A percentile compares a stretch with the other conserved stretches of the same genome.
Evolutionary conservation across 2,888 invertebrate species (phyloP).

Genomic region (Dicyrtomina minuta): DNA sequence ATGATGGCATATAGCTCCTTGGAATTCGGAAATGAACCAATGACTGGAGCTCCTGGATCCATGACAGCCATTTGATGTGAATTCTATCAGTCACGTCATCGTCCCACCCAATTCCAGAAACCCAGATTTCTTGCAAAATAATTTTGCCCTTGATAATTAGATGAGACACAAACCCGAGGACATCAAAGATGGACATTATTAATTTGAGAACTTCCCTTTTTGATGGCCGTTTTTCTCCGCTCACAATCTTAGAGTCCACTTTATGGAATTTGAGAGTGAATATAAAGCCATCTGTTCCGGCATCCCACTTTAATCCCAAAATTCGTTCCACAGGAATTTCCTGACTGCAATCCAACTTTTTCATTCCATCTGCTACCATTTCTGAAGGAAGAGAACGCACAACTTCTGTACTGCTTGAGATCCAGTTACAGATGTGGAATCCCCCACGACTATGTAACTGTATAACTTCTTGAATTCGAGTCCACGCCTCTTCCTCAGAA

Average conservation of each 20-base stretch:
- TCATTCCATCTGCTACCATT: too few relatives aligned
- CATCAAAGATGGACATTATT: conserved; percentile 54
- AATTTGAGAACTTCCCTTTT: conserved; percentile 49
- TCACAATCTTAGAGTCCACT: neutral
- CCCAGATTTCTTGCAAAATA: conserved; percentile 54
- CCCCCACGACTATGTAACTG: too few relatives aligned
- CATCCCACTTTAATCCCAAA: conserved; percentile 34
- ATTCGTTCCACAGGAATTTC: neutral
- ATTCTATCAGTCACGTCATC: conserved; percentile 33
- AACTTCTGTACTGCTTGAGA: too few relatives aligned
- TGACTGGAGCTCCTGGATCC: neutral
- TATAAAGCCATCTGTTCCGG: conserved; percentile 25
- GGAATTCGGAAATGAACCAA: neutral
- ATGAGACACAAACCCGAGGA: conserved; percentile 51
- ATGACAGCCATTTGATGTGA: neutral
- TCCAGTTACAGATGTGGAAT: too few relatives aligned
- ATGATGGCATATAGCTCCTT: conserved; percentile 4
- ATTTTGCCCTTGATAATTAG: conserved; percentile 50
- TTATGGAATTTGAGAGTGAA: conserved; percentile 24
- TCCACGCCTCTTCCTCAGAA: conserved; percentile 18
- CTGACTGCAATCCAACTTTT: neutral
- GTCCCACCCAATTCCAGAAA: conserved; percentile 52
- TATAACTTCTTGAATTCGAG: conserved; percentile 13
- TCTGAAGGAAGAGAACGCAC: neutral
- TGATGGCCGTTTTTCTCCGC: conserved; percentile 35